A percentile compares a stretch with the other conserved stretches of the same genome.
Evolutionary conservation across 2,113 vertebrate species (phyloP).

Genomic region (Onychorhynchus coronatus): DNA sequence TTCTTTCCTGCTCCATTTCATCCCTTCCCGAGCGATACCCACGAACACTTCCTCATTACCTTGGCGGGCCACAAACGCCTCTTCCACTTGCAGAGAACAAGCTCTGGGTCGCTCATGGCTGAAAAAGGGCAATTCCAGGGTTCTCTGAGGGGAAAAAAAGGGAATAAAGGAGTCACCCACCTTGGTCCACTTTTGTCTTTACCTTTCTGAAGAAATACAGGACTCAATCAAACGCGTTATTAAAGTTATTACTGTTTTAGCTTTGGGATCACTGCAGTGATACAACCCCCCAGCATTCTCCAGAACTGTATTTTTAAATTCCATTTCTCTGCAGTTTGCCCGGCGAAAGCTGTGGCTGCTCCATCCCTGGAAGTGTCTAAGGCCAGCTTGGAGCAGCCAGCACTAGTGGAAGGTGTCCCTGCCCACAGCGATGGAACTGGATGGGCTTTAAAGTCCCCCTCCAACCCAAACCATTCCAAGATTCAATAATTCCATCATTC

Average conservation of each 20-base stretch:
- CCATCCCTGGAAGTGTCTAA: background rate
- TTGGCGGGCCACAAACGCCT: conserved; percentile 77
- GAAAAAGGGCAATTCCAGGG: background rate
- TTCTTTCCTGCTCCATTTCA: background rate
- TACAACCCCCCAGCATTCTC: fast-evolving
- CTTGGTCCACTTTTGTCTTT: fast-evolving
- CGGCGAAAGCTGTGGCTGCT: background rate
- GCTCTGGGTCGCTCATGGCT: conserved; percentile 57
- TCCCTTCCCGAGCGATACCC: fast-evolving
- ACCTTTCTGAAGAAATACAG: fast-evolving
- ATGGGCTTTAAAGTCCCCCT: background rate
- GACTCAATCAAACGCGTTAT: fast-evolving
- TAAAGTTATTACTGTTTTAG: fast-evolving
- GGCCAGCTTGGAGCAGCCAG: background rate
- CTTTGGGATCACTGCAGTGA: fast-evolving
- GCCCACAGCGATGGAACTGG: background rate
- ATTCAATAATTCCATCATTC: background rate
- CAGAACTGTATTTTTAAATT: background rate
- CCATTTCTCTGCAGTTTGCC: background rate
- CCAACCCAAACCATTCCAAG: background rate
- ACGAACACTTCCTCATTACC: conserved; percentile 44
- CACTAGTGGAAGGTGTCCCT: background rate
- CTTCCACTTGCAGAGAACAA: conserved; percentile 73
- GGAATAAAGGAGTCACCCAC: background rate
- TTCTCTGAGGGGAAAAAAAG: conserved; percentile 24